Evolutionary conservation across 1,140 invertebrate species (phyloP).

Genomic region (Gonioctena quinquepunctata): DNA sequence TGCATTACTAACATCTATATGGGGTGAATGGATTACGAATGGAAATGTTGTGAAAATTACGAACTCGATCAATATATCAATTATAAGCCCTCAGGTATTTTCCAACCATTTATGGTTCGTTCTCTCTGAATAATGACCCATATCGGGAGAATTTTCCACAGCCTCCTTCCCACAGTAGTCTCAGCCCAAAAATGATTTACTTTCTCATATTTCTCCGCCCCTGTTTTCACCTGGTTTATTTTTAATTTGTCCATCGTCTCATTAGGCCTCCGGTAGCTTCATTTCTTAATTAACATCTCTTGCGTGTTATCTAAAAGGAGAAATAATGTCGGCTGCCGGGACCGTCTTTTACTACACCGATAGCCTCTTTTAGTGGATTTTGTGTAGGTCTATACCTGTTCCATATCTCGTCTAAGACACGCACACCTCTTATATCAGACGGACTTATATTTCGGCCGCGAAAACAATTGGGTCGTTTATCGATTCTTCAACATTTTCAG

Average conservation of each 20-base stretch:
- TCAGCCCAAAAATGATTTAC: neutral
- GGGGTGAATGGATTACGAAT: too few species aligned
- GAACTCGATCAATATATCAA: too few species aligned
- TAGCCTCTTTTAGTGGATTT: constrained; percentile 41
- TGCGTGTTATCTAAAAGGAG: constrained; percentile 42
- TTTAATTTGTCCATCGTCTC: constrained; percentile 45
- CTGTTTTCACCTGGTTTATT: constrained; percentile 15
- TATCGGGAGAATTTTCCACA: too few species aligned
- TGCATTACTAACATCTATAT: too few species aligned
- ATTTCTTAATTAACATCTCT: constrained; percentile 51
- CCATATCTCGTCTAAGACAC: constrained; percentile 38
- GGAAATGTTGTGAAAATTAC: too few species aligned
- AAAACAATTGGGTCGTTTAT: neutral
- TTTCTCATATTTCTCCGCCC: neutral
- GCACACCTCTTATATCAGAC: constrained; percentile 34
- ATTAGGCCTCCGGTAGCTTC: constrained; percentile 47
- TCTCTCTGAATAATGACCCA: too few species aligned
- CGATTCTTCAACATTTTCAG: neutral
- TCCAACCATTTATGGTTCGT: too few species aligned
- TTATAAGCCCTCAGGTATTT: too few species aligned
- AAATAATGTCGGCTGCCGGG: constrained; percentile 35
- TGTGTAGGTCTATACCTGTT: constrained; percentile 45
- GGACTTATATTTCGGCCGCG: neutral
- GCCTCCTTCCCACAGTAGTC: too few species aligned
- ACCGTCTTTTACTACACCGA: constrained; percentile 37